Base-by-base conservation (phyloP, 2,113 vertebrate genomes). In the Sebastes schlegelii region DNA sequence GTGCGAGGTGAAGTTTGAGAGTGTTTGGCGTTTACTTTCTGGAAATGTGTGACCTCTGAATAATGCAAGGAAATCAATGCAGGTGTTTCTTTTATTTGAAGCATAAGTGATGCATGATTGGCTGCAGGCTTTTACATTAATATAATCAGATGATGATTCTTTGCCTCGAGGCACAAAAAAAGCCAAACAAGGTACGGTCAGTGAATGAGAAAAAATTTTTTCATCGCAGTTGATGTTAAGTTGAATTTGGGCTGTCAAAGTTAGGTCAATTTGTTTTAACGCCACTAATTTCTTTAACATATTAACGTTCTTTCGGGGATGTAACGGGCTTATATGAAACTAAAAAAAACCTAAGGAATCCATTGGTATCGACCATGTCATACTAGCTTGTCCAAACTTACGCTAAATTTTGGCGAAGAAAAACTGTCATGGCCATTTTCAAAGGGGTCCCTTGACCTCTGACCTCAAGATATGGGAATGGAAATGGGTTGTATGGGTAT, bases 31-130 rank as follows among this genome's bases (percentile, higher is more conserved):
- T 14, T 13, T 42, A 55, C 23, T 68, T 46, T 79, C 67, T 54
- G 46, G 34, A 78, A 71, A 79, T 16, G 60, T 21, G 7, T 45
- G 52, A 74, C 75, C 67, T 81, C 77, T 74, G 21, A 40, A 48
- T 52, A 67, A 57, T 60, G 52, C 2, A 19, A 45, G 61, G 40
- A 72, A 67, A 69, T 76, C 52, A 40, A 8, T 16, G 2, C 4
- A 11, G 19, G 17, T 51, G 58, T 34, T 68, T 80, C 19, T 49
- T 79, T 54, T 66, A 49, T 60, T 67, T 51, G 48, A 16, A 58
- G 5, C 17, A 19, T 51, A 63, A 73, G 40, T 48, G 34, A 65
- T 10, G 12, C 17, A 60, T 51, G 49, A 76, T 34, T 49, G 11
- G 48, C 43, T 46, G 43, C 10, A 12, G 54, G 52, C 9, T 52